Conservation (phyloP, 2,113 vertebrate species). For the Lophura nycthemera region DNA sequence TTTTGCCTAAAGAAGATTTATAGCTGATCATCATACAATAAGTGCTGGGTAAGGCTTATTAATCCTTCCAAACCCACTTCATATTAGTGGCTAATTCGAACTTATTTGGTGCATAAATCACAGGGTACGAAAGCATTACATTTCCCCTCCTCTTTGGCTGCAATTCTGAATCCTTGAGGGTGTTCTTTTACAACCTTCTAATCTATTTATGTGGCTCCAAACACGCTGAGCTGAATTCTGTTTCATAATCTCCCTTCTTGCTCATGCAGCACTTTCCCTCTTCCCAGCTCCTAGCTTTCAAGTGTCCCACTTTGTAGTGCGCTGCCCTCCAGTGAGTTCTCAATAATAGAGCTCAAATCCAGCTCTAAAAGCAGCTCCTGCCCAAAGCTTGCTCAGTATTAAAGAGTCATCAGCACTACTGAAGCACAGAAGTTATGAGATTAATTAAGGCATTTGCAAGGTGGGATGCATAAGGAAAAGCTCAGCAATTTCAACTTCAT, state of each 20-base stretch:
- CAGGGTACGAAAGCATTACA: not conserved
- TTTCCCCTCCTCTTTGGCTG: slow-evolving; percentile 48
- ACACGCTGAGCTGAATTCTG: slow-evolving; percentile 37
- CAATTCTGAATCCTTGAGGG: slow-evolving; percentile 61
- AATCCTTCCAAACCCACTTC: slow-evolving; percentile 55
- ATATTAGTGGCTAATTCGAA: slow-evolving; percentile 53
- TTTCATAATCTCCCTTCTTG: slow-evolving; percentile 50
- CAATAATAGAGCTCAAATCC: not conserved
- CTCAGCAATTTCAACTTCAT: not conserved
- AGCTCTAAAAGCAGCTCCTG: not conserved
- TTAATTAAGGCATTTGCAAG: not conserved
- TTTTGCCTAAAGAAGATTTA: not conserved
- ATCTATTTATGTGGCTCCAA: slow-evolving; percentile 45
- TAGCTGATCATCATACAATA: slow-evolving; percentile 36
- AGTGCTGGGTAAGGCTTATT: slow-evolving; percentile 49
- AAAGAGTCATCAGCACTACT: not conserved
- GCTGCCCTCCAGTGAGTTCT: not conserved
- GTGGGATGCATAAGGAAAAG: rapidly evolving
- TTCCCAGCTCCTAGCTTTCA: slow-evolving; percentile 21
- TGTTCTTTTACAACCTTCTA: slow-evolving; percentile 32
- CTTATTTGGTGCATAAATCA: slow-evolving; percentile 60
- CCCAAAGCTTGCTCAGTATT: not conserved
- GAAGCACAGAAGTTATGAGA: not conserved
- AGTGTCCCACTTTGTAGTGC: not conserved
- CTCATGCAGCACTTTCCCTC: slow-evolving; percentile 14